phyloP scores from a whole-genome alignment of 2,113 vertebrate species.

The Myiozetetes cayanensis region DNA sequence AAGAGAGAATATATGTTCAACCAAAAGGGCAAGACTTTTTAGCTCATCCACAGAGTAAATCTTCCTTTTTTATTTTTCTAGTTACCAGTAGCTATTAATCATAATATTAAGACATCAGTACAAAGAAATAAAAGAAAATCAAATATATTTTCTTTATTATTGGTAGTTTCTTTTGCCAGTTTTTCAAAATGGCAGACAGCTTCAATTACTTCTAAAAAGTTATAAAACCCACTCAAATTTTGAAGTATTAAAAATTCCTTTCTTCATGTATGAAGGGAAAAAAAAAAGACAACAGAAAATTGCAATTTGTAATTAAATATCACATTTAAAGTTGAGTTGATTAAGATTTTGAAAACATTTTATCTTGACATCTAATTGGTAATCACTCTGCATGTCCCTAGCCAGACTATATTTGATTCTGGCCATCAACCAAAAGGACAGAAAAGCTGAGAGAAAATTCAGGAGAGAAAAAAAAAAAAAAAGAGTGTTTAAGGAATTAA shows the following conservation, averaged over 20 bases:
- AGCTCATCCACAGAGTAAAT: background rate
- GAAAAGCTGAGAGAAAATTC: background rate
- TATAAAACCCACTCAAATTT: background rate
- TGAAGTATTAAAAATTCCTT: background rate
- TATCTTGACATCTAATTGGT: background rate
- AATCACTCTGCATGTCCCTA: background rate
- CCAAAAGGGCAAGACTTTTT: background rate
- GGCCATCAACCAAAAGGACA: background rate
- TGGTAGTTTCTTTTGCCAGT: background rate
- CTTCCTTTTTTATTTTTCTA: background rate
- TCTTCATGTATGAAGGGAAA: background rate
- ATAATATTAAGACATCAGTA: background rate
- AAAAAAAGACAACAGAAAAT: background rate
- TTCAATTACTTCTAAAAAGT: background rate
- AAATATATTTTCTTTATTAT: background rate
- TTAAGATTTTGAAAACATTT: background rate
- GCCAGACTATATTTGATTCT: background rate
- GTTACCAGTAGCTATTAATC: background rate
- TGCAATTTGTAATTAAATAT: background rate
- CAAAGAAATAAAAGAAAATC: background rate
- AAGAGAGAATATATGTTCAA: background rate
- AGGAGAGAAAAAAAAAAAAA: fast-evolving
- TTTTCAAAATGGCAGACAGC: background rate
- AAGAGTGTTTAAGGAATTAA: background rate
- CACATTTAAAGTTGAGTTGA: background rate